Evolutionary conservation across 1,140 invertebrate species (phyloP).

Genomic region (Heterodera carotae): DNA sequence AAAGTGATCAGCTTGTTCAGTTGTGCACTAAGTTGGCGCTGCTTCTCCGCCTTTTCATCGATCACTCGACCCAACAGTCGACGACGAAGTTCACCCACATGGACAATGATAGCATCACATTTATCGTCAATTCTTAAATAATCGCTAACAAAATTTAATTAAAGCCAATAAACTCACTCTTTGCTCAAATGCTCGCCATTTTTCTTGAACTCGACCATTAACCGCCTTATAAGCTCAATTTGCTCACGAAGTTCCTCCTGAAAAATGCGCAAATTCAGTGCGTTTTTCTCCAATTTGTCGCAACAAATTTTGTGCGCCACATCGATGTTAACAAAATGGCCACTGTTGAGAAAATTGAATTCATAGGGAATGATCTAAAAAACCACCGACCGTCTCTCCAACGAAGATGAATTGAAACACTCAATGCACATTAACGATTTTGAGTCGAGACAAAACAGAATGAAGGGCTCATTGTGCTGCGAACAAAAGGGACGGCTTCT

Average conservation of each 20-base stretch:
- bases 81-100: conserved; percentile 37
- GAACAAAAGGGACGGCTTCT: conserved; percentile 43
- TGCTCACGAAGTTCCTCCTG: conserved; percentile 59
- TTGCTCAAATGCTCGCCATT: conserved; percentile 35
- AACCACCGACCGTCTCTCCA: conserved; percentile 25
- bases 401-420: conserved; percentile 58
- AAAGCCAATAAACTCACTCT: conserved; percentile 27
- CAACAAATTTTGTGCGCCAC: conserved; percentile 55
- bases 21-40: conserved; percentile 41
- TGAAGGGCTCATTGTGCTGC: conserved; percentile 58
- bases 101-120: conserved; percentile 43
- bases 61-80: conserved; percentile 36
- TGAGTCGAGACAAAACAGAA: conserved; percentile 56
- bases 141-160: background rate
- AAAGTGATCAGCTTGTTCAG: conserved; percentile 33
- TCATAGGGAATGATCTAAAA: conserved; percentile 33
- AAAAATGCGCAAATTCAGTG: conserved; percentile 48
- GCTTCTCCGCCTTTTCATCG: conserved; percentile 41
- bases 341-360: conserved; percentile 38
- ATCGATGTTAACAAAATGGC: conserved; percentile 62
- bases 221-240: conserved; percentile 49
- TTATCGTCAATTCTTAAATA: conserved; percentile 37
- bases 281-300: conserved; percentile 62
- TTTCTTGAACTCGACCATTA: conserved; percentile 48
- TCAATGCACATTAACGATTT: conserved; percentile 61